Evolutionary conservation across 2,113 vertebrate species (phyloP).

Genomic region (Apteryx mantelli): DNA sequence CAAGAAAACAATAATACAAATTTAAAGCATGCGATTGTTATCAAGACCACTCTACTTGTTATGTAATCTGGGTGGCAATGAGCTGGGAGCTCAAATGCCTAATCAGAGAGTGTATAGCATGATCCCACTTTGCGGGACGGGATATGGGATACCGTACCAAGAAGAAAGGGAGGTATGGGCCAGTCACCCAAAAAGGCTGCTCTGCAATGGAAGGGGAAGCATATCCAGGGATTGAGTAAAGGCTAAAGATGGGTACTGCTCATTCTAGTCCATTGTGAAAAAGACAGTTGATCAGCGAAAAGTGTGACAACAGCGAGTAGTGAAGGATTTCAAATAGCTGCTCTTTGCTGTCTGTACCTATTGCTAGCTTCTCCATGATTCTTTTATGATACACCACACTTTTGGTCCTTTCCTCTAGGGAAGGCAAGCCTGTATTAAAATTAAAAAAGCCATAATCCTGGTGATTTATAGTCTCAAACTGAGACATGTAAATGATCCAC

Average conservation of each 20-base stretch:
- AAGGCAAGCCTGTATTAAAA: slow-evolving; percentile 12
- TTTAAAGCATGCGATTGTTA: neutral
- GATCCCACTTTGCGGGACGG: neutral
- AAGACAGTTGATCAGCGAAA: neutral
- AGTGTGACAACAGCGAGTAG: neutral
- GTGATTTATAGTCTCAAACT: slow-evolving; percentile 19
- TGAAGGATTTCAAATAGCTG: neutral
- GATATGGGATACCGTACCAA: accelerated
- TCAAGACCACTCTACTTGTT: neutral
- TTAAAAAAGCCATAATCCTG: neutral
- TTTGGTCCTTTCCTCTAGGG: neutral
- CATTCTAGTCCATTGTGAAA: neutral
- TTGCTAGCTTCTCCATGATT: neutral
- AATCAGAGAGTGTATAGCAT: neutral
- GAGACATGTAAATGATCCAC: neutral
- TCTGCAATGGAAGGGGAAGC: neutral
- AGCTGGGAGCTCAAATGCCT: neutral
- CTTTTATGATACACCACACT: neutral
- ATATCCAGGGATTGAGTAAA: accelerated
- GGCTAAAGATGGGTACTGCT: neutral
- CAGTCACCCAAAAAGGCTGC: neutral
- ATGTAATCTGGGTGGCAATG: neutral
- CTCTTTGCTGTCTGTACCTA: neutral
- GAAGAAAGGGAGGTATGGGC: neutral
- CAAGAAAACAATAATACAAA: neutral